phyloP scores from a whole-genome alignment of 2,113 vertebrate species.

The Odocoileus hemionus region DNA sequence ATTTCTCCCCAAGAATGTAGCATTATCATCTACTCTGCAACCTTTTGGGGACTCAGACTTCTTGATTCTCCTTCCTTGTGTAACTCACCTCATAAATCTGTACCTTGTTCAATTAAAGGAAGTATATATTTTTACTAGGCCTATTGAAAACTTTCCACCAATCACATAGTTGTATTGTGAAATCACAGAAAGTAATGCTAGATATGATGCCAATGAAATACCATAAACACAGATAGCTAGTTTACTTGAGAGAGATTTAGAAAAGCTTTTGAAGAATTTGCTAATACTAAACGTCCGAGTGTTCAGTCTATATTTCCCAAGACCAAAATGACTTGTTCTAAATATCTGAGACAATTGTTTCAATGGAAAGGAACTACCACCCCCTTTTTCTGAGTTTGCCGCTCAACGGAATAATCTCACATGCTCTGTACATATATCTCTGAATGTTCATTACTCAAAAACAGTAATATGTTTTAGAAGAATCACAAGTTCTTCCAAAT shows the following conservation, averaged over 20 bases:
- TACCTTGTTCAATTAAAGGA: background rate
- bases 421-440: background rate
- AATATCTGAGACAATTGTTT: background rate
- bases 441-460: background rate
- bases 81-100: background rate
- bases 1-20: background rate
- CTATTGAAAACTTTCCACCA: background rate
- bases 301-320: background rate
- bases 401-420: background rate
- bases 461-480: background rate
- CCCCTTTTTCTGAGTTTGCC: background rate
- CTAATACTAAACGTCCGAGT: background rate
- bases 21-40: background rate
- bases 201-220: background rate
- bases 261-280: background rate
- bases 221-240: background rate
- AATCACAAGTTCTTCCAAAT: background rate
- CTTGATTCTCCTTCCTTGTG: background rate
- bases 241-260: background rate
- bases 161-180: background rate
- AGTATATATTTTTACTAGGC: background rate
- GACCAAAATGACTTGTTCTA: background rate
- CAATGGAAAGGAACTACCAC: background rate
- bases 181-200: background rate
- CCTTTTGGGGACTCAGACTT: background rate